Conservation (phyloP, 2,888 invertebrate species). For the Polia nebulosa region DNA sequence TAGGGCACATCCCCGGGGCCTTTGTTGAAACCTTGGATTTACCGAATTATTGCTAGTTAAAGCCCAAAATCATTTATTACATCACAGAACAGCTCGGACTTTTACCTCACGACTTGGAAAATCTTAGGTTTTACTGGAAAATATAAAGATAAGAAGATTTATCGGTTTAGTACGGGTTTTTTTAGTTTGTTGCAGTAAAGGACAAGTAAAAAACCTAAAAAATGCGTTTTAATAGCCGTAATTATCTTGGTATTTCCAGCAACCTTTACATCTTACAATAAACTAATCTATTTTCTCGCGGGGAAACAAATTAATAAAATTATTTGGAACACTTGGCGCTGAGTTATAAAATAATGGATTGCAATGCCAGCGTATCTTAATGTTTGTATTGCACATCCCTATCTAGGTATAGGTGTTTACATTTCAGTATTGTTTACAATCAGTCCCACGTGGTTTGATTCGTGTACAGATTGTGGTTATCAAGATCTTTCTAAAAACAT, state of each 20-base stretch:
- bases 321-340: neutral
- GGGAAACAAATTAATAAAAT: neutral
- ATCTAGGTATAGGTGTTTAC: neutral
- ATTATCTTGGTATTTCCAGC: neutral
- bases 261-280: neutral
- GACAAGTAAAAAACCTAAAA: neutral
- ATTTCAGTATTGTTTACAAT: conserved; percentile 6
- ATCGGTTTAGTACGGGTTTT: neutral
- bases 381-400: neutral
- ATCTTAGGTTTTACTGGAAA: neutral
- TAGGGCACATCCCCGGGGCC: too few species aligned
- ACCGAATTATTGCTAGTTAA: neutral
- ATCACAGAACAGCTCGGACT: neutral
- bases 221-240: neutral
- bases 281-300: neutral
- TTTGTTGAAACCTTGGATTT: neutral
- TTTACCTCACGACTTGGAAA: neutral
- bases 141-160: neutral
- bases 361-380: neutral
- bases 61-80: neutral
- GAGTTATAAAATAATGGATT: neutral
- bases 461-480: neutral
- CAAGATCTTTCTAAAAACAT: neutral
- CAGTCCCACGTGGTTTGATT: neutral
- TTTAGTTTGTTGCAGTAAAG: neutral